Evolutionary conservation across 2,113 vertebrate genomes (phyloP), one percentile per base, ranked within the genome.

Genomic region (Rhea americana): DNA sequence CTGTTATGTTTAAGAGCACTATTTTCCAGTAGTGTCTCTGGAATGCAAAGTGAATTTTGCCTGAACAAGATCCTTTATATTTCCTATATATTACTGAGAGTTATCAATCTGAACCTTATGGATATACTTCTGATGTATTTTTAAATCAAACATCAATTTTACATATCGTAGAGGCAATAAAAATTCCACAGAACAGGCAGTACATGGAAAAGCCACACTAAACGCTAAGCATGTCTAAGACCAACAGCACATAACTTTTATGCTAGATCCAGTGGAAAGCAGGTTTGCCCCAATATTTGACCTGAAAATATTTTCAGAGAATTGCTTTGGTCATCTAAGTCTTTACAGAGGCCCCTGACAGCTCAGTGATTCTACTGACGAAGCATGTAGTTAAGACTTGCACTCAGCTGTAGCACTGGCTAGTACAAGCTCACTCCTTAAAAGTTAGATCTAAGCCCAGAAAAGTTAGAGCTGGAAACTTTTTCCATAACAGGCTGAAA

Each of bases 401-500:
- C 4, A 2, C 2, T 56, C 30, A n/a, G 7, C 22, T 25, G 43
- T 30, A 24, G 39, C 50, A 10, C 1, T 20, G 53, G 1, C 74
- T 79, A 7, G 20, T 6, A 32, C 12, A 82, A 35, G 7, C n/a
- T 25, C 5, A 3, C 53, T 45, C 80, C 77, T 66, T 14, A 28
- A 43, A 90, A 91, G 63, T 75, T 61, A 61, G 67, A 73, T 17
- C 45, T 6, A 16, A 76, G 48, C 32, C 89, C 73, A 48, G 73
- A 87, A 90, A 85, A 35, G n/a, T 90, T 87, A 30, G 11, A 93
- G 50, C 35, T 37, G 22, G 70, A 92, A 93, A 93, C 81, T 95
- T 95, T 90, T n/a, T 11, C 73, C 50, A 53, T 8, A 82, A 26
- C 25, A 6, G 94, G 87, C 83, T 91, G 95, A 97, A 96, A 97